Conservation (phyloP, 2,888 invertebrate species). For the Selenia dentaria region DNA sequence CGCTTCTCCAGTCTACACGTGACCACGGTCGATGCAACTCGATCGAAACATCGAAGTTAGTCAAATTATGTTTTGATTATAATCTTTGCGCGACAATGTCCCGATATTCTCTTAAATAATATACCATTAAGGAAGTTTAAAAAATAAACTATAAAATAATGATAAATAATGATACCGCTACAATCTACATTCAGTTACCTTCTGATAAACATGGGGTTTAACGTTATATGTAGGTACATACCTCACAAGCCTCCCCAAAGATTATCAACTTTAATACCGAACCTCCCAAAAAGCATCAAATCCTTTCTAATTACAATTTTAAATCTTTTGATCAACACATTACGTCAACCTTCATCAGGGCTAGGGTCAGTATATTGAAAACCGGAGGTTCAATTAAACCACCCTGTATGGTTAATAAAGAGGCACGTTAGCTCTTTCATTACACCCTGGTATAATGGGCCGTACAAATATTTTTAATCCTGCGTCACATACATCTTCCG, state of each 20-base stretch:
- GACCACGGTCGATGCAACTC: too few species aligned
- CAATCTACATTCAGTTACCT: too few species aligned
- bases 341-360: conserved; percentile 67
- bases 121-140: too few species aligned
- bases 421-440: conserved; percentile 77
- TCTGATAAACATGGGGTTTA: background rate
- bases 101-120: too few species aligned
- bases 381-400: conserved; percentile 69
- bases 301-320: conserved; percentile 53
- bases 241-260: conserved; percentile 23
- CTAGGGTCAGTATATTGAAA: conserved; percentile 63
- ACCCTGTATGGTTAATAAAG: conserved; percentile 78
- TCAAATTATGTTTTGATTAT: too few species aligned
- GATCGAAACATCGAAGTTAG: too few species aligned
- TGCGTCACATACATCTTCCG: conserved; percentile 80
- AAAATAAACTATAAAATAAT: too few species aligned
- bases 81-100: too few species aligned
- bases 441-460: conserved; percentile 81
- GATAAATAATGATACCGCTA: too few species aligned
- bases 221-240: background rate
- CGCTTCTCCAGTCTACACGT: too few species aligned
- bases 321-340: conserved; percentile 56
- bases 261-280: conserved; percentile 45
- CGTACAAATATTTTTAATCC: conserved; percentile 85
- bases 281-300: conserved; percentile 41